A percentile compares a stretch with the other conserved stretches of the same genome.
These are phyloP conservation scores for Agrotis ipsilon DNA, from an alignment of 2,888 invertebrate species.

Conservation along the genomic window DNA sequence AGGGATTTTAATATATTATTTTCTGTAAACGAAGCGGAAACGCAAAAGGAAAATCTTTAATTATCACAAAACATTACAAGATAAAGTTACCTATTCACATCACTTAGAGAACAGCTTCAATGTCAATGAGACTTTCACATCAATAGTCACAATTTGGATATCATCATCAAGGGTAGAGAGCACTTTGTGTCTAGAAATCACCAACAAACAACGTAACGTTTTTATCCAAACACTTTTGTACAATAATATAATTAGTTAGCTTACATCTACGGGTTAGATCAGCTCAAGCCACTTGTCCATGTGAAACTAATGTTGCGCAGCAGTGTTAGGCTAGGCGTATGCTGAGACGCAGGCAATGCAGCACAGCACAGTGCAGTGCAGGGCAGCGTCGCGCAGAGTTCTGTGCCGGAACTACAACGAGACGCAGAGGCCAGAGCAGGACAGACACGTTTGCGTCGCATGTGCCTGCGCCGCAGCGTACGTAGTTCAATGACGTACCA, in stretches of 20 bases:
- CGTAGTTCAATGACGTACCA: too few species aligned
- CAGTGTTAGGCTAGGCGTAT: too few species aligned
- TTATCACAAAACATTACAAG: conserved; percentile 51
- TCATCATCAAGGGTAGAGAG: conserved; percentile 12
- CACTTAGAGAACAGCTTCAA: conserved; percentile 15
- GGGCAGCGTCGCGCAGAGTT: too few species aligned
- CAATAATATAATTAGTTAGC: conserved; percentile 16
- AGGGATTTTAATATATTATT: background rate
- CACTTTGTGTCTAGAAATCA: conserved; percentile 3
- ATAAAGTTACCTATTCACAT: conserved; percentile 31
- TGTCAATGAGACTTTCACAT: conserved; percentile 11
- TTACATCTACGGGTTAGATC: conserved; percentile 22
- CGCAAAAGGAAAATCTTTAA: conserved; percentile 47
- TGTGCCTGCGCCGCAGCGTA: too few species aligned
- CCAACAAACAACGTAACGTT: background rate
- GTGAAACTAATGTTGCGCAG: conserved; percentile 7
- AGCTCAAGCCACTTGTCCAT: background rate
- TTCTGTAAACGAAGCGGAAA: conserved; percentile 26
- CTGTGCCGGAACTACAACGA: too few species aligned
- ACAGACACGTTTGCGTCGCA: too few species aligned
- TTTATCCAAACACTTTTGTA: background rate
- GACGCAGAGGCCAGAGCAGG: too few species aligned
- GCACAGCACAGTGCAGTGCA: too few species aligned
- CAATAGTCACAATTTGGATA: conserved; percentile 7
- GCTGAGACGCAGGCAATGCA: too few species aligned